Percentiles rank a stretch among this genome's conserved stretches.
Evolutionary conservation across 2,888 invertebrate species (phyloP).

Genomic region (Cheilosia scutellata): DNA sequence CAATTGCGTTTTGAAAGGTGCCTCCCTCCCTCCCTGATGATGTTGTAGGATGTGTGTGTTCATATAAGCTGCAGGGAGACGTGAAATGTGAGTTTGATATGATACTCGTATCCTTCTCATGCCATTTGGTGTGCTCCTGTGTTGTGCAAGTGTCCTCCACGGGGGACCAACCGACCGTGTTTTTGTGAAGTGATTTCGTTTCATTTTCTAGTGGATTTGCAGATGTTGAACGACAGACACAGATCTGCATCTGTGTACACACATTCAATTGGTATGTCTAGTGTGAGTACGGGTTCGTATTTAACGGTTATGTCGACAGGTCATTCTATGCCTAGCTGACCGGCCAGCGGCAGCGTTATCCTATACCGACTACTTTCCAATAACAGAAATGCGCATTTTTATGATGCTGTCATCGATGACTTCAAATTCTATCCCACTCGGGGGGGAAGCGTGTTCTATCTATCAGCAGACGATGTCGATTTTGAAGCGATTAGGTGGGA

Average conservation of each 20-base stretch:
- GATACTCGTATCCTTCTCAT: conserved; percentile 1
- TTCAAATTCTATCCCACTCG: conserved; percentile 2
- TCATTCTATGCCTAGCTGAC: conserved; percentile 33
- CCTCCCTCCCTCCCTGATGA: not conserved
- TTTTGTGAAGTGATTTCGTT: conserved; percentile 74
- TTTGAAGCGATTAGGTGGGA: conserved; percentile 52
- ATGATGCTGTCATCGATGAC: conserved; percentile 65
- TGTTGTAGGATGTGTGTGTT: not conserved
- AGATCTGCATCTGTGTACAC: conserved; percentile 56
- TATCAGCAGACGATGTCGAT: conserved; percentile 53
- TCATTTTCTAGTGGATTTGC: conserved; percentile 73
- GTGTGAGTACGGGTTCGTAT: conserved; percentile 14
- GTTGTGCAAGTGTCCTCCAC: conserved; percentile 10
- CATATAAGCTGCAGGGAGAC: conserved; percentile 6
- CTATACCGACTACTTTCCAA: conserved; percentile 20
- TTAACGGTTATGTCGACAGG: conserved; percentile 70
- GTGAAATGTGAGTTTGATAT: conserved; percentile 23
- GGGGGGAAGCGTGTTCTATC: conserved; percentile 34
- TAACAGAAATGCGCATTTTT: conserved; percentile 61
- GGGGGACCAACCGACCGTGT: conserved; percentile 19
- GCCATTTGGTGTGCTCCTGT: not conserved
- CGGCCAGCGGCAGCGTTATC: conserved; percentile 1
- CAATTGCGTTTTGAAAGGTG: conserved; percentile 58
- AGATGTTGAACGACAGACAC: conserved; percentile 54
- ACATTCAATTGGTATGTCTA: conserved; percentile 42